Evolutionary conservation across 2,888 invertebrate species (phyloP).

Genomic region (Yponomeuta malinellus): DNA sequence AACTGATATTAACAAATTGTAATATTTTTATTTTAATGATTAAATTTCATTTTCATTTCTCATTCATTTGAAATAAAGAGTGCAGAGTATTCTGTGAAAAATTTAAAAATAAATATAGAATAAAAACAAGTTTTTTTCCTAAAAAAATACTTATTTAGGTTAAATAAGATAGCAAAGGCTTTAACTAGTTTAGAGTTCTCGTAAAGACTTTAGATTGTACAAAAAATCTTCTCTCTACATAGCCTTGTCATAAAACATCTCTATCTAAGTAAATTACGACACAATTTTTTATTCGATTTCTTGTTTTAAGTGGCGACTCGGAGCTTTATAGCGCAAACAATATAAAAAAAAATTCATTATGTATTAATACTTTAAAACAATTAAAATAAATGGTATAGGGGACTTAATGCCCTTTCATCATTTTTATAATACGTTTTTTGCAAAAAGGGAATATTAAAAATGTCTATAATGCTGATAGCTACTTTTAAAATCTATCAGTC

Average conservation of each 20-base stretch:
- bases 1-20: too few relatives aligned
- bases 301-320: not conserved
- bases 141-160: not conserved
- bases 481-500: too few relatives aligned
- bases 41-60: too few relatives aligned
- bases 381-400: constrained; percentile 21
- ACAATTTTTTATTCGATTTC: not conserved
- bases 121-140: not conserved
- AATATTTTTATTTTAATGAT: too few relatives aligned
- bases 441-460: too few relatives aligned
- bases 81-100: not conserved
- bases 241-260: constrained; percentile 10
- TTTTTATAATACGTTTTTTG: too few relatives aligned
- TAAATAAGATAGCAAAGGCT: constrained; percentile 24
- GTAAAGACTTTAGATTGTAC: constrained; percentile 69
- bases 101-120: not conserved
- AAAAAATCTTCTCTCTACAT: constrained; percentile 26
- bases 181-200: constrained; percentile 70
- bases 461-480: too few relatives aligned
- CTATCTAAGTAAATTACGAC: not conserved
- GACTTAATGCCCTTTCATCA: not conserved
- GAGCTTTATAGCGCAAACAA: not conserved
- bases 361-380: constrained; percentile 18
- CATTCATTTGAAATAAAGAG: too few relatives aligned
- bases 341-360: not conserved